Conservation (phyloP, 2,113 vertebrate genomes). For the Hippocampus barbouri region DNA sequence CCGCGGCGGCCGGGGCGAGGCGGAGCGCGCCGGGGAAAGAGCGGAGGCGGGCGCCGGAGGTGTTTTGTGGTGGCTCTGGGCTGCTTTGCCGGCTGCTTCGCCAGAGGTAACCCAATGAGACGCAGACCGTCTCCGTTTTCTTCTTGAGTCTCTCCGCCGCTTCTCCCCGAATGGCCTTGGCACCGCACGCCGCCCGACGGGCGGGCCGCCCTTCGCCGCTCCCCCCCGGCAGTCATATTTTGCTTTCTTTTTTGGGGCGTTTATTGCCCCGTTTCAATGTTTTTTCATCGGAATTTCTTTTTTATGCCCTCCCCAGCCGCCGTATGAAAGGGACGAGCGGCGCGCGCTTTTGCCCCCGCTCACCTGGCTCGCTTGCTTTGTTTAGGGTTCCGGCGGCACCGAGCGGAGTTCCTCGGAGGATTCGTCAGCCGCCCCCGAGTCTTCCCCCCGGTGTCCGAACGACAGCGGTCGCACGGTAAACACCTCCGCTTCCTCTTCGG, state of each 20-base stretch:
- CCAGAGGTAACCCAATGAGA: conserved; percentile 64
- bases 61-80: conserved; percentile 58
- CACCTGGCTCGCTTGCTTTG: conserved; percentile 15
- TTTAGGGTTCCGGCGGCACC: conserved; percentile 27
- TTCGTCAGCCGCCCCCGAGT: conserved; percentile 35
- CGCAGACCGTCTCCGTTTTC: background rate
- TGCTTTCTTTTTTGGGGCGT: no score
- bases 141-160: no score
- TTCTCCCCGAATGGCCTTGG: background rate
- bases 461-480: conserved; percentile 65
- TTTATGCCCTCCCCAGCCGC: background rate
- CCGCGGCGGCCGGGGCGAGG: background rate
- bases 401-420: conserved; percentile 46
- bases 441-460: conserved; percentile 47
- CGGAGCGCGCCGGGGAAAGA: conserved; percentile 19
- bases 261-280: no score
- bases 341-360: background rate
- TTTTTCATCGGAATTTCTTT: background rate
- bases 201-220: no score
- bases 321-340: background rate
- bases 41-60: conserved; percentile 39
- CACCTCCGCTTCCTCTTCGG: conserved; percentile 36
- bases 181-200: no score
- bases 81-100: conserved; percentile 42
- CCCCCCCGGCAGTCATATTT: no score